These are phyloP conservation scores for Panzeria rudis DNA, from an alignment of 2,888 invertebrate species.

Conservation along the genomic window DNA sequence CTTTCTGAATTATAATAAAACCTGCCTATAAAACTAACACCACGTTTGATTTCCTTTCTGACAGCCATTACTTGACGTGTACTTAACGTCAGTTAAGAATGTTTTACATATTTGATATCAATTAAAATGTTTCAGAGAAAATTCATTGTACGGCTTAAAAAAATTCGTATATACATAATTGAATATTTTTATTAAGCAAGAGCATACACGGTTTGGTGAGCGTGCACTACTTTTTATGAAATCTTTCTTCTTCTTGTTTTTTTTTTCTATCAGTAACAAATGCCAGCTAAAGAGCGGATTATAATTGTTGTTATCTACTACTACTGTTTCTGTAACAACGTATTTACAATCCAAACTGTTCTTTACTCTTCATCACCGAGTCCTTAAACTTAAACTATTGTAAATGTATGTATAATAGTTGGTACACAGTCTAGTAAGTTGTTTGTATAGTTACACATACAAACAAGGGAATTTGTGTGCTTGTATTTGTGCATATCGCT, in stretches of 20 bases:
- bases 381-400: slow-evolving; percentile 56
- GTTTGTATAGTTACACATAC: neutral
- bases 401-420: slow-evolving; percentile 21
- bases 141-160: neutral
- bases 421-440: slow-evolving; percentile 24
- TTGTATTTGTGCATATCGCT: neutral
- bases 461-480: neutral
- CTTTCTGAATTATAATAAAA: too few relatives aligned
- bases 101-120: neutral
- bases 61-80: too few relatives aligned
- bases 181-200: neutral
- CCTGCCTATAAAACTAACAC: too few relatives aligned
- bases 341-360: neutral
- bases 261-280: slow-evolving; percentile 15
- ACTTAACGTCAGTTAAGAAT: too few relatives aligned
- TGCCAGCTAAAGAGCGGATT: slow-evolving; percentile 35
- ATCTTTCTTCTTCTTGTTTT: neutral
- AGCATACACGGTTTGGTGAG: neutral
- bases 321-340: slow-evolving; percentile 10
- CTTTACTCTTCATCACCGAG: slow-evolving; percentile 10
- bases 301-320: slow-evolving; percentile 45
- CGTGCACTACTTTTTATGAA: neutral
- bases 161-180: neutral
- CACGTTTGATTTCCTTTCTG: too few relatives aligned
- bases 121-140: neutral